Conservation (phyloP, 2,113 vertebrate species). For the Mastomys natalensis region DNA sequence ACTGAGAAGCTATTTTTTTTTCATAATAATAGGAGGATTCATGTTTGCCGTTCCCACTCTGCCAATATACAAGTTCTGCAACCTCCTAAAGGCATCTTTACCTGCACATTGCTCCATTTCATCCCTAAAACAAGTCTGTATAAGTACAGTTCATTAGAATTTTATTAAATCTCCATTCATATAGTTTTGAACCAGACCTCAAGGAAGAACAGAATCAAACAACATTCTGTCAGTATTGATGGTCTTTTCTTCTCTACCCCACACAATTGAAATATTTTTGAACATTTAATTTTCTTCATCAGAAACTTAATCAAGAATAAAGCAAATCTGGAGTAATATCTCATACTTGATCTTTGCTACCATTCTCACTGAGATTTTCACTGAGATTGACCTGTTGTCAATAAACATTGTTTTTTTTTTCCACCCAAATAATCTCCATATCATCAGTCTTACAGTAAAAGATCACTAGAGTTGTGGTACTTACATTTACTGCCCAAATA, state of each 20-base stretch:
- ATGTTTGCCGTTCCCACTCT: not conserved
- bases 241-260: not conserved
- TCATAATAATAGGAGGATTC: not conserved
- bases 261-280: not conserved
- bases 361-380: not conserved
- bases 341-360: not conserved
- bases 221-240: not conserved
- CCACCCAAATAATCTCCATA: not conserved
- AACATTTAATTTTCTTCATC: not conserved
- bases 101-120: not conserved
- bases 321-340: not conserved
- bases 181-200: not conserved
- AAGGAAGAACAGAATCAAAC: not conserved
- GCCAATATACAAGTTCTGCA: constrained; percentile 12
- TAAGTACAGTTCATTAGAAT: not conserved
- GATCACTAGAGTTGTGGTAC: not conserved
- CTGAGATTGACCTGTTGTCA: not conserved
- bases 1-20: not conserved
- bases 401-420: not conserved
- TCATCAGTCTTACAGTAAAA: not conserved
- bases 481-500: not conserved
- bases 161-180: not conserved
- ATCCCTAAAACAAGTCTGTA: not conserved
- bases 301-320: not conserved
- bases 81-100: not conserved